These are phyloP conservation scores for Pseudochirops cupreus DNA, from an alignment of 2,797 vertebrate genomes.

Conservation along the genomic window DNA sequence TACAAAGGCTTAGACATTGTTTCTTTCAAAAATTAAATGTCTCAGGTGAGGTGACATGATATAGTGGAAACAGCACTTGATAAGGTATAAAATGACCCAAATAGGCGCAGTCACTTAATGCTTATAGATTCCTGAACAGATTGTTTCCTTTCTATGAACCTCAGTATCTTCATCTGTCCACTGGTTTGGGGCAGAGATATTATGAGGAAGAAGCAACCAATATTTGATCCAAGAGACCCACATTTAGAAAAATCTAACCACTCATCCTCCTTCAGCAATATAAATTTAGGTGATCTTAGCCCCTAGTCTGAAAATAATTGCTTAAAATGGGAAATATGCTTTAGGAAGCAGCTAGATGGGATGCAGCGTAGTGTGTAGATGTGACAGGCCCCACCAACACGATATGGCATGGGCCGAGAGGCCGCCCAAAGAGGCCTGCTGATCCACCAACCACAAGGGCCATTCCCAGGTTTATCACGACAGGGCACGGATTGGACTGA, in stretches of 20 bases:
- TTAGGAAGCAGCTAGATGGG: background rate
- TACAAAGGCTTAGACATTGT: too few relatives aligned
- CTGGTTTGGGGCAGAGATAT: background rate
- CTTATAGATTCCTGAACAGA: background rate
- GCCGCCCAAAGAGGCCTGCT: too few relatives aligned
- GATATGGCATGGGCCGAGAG: too few relatives aligned
- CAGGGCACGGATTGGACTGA: too few relatives aligned
- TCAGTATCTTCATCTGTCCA: background rate
- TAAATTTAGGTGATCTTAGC: background rate
- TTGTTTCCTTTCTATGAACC: background rate
- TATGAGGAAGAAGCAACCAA: background rate
- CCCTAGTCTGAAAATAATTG: background rate
- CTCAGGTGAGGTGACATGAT: background rate
- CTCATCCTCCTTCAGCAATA: background rate
- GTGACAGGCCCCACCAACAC: too few relatives aligned
- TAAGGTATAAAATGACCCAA: background rate
- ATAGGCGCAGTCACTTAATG: background rate
- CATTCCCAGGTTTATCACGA: too few relatives aligned
- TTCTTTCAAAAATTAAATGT: background rate
- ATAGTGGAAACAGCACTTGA: background rate
- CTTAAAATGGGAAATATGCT: background rate
- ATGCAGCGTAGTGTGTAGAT: too few relatives aligned
- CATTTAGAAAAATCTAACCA: background rate
- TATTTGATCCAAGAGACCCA: background rate
- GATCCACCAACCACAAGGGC: too few relatives aligned